Evolutionary conservation across 2,888 invertebrate species (phyloP).

Genomic region (Laothoe populi): DNA sequence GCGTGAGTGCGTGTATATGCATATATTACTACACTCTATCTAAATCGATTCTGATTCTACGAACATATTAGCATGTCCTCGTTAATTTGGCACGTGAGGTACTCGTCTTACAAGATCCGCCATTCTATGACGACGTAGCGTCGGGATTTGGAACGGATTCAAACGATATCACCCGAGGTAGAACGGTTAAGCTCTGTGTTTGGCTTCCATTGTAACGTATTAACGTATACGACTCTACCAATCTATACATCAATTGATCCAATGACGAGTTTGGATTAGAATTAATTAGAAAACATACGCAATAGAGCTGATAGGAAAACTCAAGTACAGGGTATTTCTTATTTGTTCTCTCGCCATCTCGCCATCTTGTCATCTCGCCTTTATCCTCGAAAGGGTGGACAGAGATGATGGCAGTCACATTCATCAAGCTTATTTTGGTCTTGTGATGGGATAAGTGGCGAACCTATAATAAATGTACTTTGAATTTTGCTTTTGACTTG

Average conservation of each 20-base stretch:
- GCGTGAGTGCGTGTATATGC: too few species aligned
- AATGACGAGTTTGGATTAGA: background rate
- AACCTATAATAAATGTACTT: too few species aligned
- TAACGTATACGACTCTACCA: background rate
- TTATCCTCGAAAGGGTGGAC: too few species aligned
- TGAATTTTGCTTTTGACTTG: too few species aligned
- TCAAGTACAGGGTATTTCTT: too few species aligned
- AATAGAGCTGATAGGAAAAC: too few species aligned
- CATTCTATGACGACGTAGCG: background rate
- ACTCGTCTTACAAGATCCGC: background rate
- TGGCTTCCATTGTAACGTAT: constrained; percentile 17
- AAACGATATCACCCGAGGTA: constrained; percentile 21
- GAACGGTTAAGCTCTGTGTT: constrained; percentile 12
- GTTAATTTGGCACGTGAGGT: constrained; percentile 14
- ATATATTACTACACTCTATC: background rate
- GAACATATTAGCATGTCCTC: constrained; percentile 1
- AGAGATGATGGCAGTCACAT: too few species aligned
- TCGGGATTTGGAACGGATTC: constrained; percentile 22
- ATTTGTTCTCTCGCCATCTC: too few species aligned
- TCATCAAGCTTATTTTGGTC: too few species aligned
- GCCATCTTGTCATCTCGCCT: too few species aligned
- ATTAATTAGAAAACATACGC: too few species aligned
- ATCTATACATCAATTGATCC: background rate
- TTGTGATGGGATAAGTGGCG: too few species aligned
- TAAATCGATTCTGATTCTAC: background rate